Conservation (phyloP, 2,113 vertebrate genomes). For the Marmota monax region DNA sequence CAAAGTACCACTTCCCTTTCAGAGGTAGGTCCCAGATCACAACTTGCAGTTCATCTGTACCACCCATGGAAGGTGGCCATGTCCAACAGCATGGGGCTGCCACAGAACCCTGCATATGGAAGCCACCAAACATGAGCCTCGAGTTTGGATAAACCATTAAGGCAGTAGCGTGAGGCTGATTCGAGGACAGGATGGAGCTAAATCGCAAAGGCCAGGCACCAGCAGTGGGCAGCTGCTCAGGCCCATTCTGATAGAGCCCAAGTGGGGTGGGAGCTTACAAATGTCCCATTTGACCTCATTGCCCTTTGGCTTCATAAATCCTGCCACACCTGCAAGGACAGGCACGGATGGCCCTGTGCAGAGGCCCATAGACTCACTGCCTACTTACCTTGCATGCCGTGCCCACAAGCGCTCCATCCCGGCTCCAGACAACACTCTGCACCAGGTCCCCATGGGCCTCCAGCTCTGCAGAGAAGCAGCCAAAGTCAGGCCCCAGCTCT, state of each 20-base stretch:
- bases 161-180: not conserved
- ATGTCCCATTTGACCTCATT: not conserved
- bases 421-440: constrained; percentile 94
- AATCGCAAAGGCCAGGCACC: not conserved
- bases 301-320: not conserved
- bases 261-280: not conserved
- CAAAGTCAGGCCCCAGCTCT: constrained; percentile 8
- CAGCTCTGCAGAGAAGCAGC: constrained; percentile 88
- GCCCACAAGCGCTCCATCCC: constrained; percentile 92
- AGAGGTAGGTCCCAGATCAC: not conserved
- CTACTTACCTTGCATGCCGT: constrained; percentile 93
- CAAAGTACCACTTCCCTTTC: not conserved
- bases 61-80: accelerated
- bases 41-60: not conserved
- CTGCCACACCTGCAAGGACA: not conserved
- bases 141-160: not conserved
- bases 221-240: not conserved
- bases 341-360: not conserved
- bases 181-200: not conserved
- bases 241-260: not conserved
- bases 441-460: constrained; percentile 92
- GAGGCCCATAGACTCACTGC: accelerated
- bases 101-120: not conserved
- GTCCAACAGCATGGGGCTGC: not conserved
- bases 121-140: not conserved